Evolutionary conservation across 1,140 invertebrate genomes (phyloP).

Genomic region (Bemisia tabaci): DNA sequence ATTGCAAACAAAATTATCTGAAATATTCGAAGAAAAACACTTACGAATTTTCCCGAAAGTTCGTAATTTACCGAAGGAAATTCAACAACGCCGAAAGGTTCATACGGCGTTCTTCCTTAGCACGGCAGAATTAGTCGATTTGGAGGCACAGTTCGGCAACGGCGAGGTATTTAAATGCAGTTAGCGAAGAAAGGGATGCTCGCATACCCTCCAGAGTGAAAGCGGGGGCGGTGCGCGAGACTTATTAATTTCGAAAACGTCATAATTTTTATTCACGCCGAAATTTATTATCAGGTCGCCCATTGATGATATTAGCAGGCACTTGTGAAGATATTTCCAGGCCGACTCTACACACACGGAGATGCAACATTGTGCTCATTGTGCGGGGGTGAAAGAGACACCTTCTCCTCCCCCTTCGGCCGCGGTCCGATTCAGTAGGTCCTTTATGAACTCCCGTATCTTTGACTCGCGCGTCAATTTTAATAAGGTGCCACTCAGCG

Average conservation of each 20-base stretch:
- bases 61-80: too few species aligned
- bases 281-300: neutral
- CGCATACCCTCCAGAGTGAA: too few species aligned
- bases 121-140: too few species aligned
- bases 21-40: too few species aligned
- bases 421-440: neutral
- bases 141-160: too few species aligned
- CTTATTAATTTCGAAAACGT: neutral
- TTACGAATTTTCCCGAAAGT: too few species aligned
- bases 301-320: neutral
- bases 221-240: neutral
- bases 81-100: too few species aligned
- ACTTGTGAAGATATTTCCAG: neutral
- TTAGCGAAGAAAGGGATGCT: neutral
- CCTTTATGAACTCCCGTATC: neutral
- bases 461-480: neutral
- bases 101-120: too few species aligned
- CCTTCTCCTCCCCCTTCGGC: too few species aligned
- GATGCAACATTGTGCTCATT: neutral
- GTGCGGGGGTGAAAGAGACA: too few species aligned
- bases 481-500: neutral
- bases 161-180: neutral
- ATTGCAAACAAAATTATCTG: too few species aligned
- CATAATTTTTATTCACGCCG: neutral
- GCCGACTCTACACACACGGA: neutral